Evolutionary conservation across 2,113 vertebrate genomes (phyloP).

Genomic region (Australoheros scitulus): DNA sequence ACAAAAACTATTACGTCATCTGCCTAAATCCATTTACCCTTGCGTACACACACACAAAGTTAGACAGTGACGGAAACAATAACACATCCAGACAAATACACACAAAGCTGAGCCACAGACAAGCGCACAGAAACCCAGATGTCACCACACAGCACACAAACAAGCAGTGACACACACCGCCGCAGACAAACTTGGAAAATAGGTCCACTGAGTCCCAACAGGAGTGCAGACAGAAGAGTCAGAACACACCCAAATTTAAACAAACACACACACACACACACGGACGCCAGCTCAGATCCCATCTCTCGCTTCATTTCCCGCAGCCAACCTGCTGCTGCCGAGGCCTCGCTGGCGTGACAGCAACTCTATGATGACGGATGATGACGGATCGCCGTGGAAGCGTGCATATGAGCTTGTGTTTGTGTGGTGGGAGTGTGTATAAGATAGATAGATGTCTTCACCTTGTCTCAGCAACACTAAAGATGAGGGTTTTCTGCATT

Average conservation of each 20-base stretch:
- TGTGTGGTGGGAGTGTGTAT: not conserved
- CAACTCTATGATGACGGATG: conserved; percentile 30
- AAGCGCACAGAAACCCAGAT: not conserved
- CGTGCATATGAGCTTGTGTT: not conserved
- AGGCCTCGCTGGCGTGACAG: conserved; percentile 34
- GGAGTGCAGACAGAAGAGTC: not conserved
- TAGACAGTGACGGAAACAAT: conserved; percentile 12
- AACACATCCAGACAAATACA: conserved; percentile 11
- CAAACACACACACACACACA: not conserved
- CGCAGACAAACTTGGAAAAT: not conserved
- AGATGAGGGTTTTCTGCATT: not conserved
- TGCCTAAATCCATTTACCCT: conserved; percentile 45
- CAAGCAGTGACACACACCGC: not conserved
- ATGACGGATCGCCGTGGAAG: conserved; percentile 22
- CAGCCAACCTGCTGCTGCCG: conserved; percentile 37
- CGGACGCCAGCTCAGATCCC: not conserved
- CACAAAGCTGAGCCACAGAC: conserved; percentile 7
- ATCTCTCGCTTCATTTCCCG: conserved; percentile 45
- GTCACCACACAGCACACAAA: not conserved
- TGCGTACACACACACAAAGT: not conserved
- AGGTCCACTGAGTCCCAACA: not conserved
- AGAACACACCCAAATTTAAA: not conserved
- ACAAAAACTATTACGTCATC: conserved; percentile 55
- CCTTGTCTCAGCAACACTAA: not conserved
- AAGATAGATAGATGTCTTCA: not conserved